These are phyloP conservation scores for Mustela lutreola DNA, from an alignment of 2,113 vertebrate genomes.

Conservation along the genomic window DNA sequence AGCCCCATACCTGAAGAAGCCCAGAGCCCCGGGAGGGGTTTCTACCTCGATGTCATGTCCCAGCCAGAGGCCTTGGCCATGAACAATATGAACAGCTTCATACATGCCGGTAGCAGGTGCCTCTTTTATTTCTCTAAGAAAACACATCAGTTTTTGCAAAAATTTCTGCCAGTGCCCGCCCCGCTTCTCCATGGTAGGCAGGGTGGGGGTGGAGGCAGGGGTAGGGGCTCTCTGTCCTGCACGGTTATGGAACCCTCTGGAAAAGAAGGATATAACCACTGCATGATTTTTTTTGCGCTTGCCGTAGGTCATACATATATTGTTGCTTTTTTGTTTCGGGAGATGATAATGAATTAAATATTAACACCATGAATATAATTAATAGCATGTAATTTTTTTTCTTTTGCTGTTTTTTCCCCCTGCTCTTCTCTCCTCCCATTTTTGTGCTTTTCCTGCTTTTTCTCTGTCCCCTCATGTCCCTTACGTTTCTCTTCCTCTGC, in stretches of 20 bases:
- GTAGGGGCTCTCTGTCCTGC: constrained; percentile 10
- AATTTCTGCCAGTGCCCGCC: not conserved
- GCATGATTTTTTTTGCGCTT: constrained; percentile 81
- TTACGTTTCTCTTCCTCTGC: constrained; percentile 73
- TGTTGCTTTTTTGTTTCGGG: constrained; percentile 78
- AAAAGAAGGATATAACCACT: constrained; percentile 64
- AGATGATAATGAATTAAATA: constrained; percentile 85
- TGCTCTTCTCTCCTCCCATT: constrained; percentile 87
- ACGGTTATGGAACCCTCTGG: constrained; percentile 23
- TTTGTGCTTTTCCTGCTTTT: constrained; percentile 83
- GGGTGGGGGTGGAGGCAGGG: not conserved
- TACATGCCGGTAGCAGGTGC: not conserved
- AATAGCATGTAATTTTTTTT: constrained; percentile 97
- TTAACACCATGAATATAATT: constrained; percentile 92
- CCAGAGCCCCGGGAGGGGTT: not conserved
- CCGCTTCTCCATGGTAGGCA: not conserved
- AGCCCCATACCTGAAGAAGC: not conserved
- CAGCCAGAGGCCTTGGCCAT: not conserved
- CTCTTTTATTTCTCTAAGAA: not conserved
- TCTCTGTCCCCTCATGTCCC: constrained; percentile 78
- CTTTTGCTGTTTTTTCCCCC: constrained; percentile 82
- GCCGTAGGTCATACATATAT: constrained; percentile 70
- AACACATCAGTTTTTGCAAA: constrained; percentile 10
- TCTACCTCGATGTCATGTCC: not conserved
- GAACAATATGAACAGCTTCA: not conserved